Evolutionary conservation across 2,888 invertebrate species (phyloP).

Genomic region (Phortica okadai): DNA sequence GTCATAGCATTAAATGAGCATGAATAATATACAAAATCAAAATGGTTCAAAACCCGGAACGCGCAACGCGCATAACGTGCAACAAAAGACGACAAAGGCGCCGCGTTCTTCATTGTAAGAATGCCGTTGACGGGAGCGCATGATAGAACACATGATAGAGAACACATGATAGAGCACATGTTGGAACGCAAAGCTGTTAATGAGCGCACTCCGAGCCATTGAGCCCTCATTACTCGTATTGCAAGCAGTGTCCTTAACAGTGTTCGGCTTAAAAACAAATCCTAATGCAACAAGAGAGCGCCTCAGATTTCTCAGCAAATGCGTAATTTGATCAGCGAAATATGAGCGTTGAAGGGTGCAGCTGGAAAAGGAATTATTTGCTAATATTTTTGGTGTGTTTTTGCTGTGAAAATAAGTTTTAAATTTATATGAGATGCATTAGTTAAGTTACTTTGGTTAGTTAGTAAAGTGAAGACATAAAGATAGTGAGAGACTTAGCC

Average conservation of each 20-base stretch:
- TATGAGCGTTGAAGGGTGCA: background rate
- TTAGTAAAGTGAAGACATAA: background rate
- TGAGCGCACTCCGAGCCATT: too few species aligned
- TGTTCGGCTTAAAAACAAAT: too few species aligned
- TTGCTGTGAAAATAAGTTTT: conserved; percentile 1
- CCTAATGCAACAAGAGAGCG: background rate
- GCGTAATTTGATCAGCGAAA: background rate
- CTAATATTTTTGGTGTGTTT: background rate
- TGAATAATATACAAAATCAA: conserved; percentile 7
- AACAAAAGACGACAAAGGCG: too few species aligned
- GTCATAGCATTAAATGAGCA: conserved; percentile 8
- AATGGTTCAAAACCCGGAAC: background rate
- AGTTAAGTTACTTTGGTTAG: background rate
- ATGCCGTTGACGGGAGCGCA: too few species aligned
- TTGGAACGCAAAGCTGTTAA: too few species aligned
- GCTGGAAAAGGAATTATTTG: conserved; percentile 3
- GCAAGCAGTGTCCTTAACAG: too few species aligned
- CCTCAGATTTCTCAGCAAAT: background rate
- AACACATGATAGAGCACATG: too few species aligned
- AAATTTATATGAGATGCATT: background rate
- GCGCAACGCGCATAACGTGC: background rate
- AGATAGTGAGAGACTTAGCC: conserved; percentile 6
- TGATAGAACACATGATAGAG: too few species aligned
- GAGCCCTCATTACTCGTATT: too few species aligned
- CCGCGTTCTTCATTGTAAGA: too few species aligned